Evolutionary conservation across 2,888 invertebrate genomes (phyloP).

Genomic region (Erebia palarica): DNA sequence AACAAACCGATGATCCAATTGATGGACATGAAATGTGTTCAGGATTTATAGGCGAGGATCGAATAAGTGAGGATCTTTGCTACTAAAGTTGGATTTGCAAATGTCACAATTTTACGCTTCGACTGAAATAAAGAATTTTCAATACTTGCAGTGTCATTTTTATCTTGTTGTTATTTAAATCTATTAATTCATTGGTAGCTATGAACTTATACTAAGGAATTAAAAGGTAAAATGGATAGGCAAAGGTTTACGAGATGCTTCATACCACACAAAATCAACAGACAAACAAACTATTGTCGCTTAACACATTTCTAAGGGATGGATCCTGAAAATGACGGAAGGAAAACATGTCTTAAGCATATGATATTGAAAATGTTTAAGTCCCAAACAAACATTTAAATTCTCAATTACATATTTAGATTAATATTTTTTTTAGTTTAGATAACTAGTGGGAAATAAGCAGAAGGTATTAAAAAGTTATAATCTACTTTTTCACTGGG

Average conservation of each 20-base stretch:
- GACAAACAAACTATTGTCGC: slow-evolving; percentile 35
- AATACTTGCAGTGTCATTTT: too few species aligned
- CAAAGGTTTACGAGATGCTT: background rate
- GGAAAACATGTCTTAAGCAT: slow-evolving; percentile 32
- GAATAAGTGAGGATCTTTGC: too few species aligned
- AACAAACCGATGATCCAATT: slow-evolving; percentile 34
- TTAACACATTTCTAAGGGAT: slow-evolving; percentile 49
- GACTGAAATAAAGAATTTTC: too few species aligned
- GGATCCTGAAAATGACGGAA: slow-evolving; percentile 43
- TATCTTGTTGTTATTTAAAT: too few species aligned
- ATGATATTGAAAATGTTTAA: slow-evolving; percentile 34
- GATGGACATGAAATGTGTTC: slow-evolving; percentile 3
- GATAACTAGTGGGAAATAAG: too few species aligned
- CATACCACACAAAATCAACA: slow-evolving; percentile 38
- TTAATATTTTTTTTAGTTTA: too few species aligned
- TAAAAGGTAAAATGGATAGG: background rate
- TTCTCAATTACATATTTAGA: background rate
- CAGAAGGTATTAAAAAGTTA: too few species aligned
- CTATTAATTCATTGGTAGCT: too few species aligned
- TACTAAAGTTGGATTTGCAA: too few species aligned
- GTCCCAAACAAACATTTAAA: slow-evolving; percentile 24
- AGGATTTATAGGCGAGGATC: background rate
- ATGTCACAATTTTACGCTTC: too few species aligned
- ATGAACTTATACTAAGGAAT: too few species aligned
- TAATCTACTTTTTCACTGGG: too few species aligned